These are phyloP conservation scores for Dynastes hyllus DNA, from an alignment of 2,888 invertebrate genomes.

Conservation along the genomic window DNA sequence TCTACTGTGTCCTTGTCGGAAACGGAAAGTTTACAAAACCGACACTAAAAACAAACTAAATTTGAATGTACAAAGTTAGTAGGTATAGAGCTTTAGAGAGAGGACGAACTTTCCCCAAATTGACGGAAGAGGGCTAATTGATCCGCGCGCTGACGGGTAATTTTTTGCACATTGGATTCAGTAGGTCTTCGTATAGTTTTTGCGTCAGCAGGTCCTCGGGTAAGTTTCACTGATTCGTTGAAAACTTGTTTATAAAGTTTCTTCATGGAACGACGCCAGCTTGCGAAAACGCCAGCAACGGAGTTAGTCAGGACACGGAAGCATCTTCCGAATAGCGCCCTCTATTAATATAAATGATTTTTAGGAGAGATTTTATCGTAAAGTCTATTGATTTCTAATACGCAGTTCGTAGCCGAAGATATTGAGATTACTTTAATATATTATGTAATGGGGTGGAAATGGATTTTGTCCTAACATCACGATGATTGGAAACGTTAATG, in stretches of 20 bases:
- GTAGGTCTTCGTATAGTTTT: background rate
- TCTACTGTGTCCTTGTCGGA: background rate
- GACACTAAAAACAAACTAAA: constrained; percentile 16
- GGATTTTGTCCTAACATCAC: too few relatives aligned
- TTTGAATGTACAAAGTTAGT: constrained; percentile 20
- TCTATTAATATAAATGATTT: too few relatives aligned
- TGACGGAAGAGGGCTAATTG: constrained; percentile 4
- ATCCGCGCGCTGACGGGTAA: constrained; percentile 1
- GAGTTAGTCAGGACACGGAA: too few relatives aligned
- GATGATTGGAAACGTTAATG: too few relatives aligned
- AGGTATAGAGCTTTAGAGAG: background rate
- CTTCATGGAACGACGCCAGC: background rate
- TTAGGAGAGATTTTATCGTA: too few relatives aligned
- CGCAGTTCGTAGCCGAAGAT: too few relatives aligned
- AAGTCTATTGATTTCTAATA: too few relatives aligned
- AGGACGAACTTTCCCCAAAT: background rate
- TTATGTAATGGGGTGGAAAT: too few relatives aligned
- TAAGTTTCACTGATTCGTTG: background rate
- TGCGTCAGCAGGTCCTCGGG: background rate
- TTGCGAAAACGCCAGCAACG: too few relatives aligned
- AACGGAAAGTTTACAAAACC: constrained; percentile 20
- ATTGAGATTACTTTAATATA: too few relatives aligned
- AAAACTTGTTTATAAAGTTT: constrained; percentile 16
- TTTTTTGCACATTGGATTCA: constrained; percentile 1
- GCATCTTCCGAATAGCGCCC: too few relatives aligned